These are phyloP conservation scores for Eurystomus gularis DNA, from an alignment of 2,113 vertebrate species.

Conservation along the genomic window DNA sequence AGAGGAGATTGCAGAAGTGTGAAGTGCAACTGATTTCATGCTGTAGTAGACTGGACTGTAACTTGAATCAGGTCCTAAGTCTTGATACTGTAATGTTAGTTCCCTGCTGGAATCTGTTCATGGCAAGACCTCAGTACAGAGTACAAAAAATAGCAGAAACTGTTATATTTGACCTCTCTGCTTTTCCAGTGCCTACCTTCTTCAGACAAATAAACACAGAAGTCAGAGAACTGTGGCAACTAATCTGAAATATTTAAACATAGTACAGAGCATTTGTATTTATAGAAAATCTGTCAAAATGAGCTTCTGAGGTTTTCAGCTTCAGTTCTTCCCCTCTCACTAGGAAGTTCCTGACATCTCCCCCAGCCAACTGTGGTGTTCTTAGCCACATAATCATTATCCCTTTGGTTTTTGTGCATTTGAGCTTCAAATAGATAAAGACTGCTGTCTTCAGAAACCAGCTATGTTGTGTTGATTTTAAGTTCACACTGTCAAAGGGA, in stretches of 20 bases:
- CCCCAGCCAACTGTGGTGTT: not conserved
- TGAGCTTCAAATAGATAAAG: not conserved
- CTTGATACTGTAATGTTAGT: conserved; percentile 43
- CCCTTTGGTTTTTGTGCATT: not conserved
- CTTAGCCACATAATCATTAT: not conserved
- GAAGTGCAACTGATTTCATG: conserved; percentile 39
- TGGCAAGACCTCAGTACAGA: conserved; percentile 29
- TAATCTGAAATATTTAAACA: conserved; percentile 10
- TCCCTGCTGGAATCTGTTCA: conserved; percentile 53
- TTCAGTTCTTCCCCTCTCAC: not conserved
- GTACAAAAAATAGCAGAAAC: conserved; percentile 29
- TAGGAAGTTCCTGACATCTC: not conserved
- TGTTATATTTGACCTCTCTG: not conserved
- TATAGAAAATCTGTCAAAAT: conserved; percentile 35
- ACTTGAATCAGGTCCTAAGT: conserved; percentile 48
- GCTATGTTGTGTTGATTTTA: not conserved
- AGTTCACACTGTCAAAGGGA: not conserved
- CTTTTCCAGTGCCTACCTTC: not conserved
- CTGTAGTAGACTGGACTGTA: conserved; percentile 38
- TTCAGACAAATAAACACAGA: conserved; percentile 40
- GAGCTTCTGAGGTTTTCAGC: not conserved
- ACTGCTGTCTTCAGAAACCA: not conserved
- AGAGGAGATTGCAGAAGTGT: conserved; percentile 37
- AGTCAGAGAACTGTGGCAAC: not conserved
- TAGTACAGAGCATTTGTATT: not conserved